Conservation (phyloP, 2,888 invertebrate genomes). For the Margaritifera margaritifera region DNA sequence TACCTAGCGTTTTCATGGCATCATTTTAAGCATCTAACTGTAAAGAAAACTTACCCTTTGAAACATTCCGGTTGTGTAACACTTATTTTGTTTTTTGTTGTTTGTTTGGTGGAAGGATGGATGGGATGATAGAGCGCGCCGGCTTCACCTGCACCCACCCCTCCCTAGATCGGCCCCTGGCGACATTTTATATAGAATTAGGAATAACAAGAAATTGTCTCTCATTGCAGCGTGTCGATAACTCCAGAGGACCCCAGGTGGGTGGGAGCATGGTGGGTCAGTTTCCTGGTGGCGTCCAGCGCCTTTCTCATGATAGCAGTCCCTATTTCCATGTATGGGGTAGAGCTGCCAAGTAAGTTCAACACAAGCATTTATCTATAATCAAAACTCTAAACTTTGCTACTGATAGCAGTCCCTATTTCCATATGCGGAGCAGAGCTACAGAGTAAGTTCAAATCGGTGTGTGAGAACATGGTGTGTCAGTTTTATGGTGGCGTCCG, state of each 20-base stretch:
- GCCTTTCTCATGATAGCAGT: conserved; percentile 79
- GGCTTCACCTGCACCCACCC: too few relatives aligned
- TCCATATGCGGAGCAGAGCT: background rate
- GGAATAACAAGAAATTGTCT: background rate
- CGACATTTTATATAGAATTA: background rate
- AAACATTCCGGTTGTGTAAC: too few relatives aligned
- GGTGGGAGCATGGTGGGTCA: conserved; percentile 88
- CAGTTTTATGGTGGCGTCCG: too few relatives aligned
- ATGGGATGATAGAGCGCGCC: too few relatives aligned
- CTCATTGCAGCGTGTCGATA: conserved; percentile 74
- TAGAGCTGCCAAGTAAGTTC: conserved; percentile 77
- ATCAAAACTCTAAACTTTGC: background rate
- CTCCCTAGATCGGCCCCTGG: too few relatives aligned
- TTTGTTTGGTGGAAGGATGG: too few relatives aligned
- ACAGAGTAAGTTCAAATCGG: background rate
- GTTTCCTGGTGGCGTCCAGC: conserved; percentile 80
- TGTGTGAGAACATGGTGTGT: background rate
- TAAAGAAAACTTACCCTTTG: too few relatives aligned
- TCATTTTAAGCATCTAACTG: too few relatives aligned
- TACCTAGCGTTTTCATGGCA: too few relatives aligned
- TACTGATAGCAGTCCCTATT: background rate
- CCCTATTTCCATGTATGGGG: conserved; percentile 81
- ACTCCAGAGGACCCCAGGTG: conserved; percentile 81
- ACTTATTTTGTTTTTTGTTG: too few relatives aligned
- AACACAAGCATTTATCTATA: background rate